phyloP scores from a whole-genome alignment of 2,888 invertebrate genomes.

The Augiades crinisus region DNA sequence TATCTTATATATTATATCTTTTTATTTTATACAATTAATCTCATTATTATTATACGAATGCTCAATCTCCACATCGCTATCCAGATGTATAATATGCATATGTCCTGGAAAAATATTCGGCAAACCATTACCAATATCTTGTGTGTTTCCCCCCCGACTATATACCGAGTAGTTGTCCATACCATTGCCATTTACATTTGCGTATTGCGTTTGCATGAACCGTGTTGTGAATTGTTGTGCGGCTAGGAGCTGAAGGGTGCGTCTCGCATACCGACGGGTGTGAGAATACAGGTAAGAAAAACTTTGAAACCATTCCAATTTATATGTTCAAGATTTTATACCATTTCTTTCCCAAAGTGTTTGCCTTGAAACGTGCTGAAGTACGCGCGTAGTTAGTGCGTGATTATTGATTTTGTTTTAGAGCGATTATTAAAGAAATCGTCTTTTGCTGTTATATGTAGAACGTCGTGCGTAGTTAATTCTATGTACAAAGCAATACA shows the following conservation, averaged over 20 bases:
- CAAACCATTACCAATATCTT: slow-evolving; percentile 40
- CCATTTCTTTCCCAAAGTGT: background rate
- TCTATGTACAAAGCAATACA: too few relatives aligned
- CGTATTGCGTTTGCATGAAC: slow-evolving; percentile 73
- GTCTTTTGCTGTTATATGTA: too few relatives aligned
- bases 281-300: slow-evolving; percentile 92
- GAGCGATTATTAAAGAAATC: too few relatives aligned
- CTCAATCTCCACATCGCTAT: too few relatives aligned
- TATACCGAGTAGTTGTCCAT: slow-evolving; percentile 40
- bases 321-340: background rate
- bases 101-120: slow-evolving; percentile 41
- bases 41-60: too few relatives aligned
- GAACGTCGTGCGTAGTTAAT: too few relatives aligned
- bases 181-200: slow-evolving; percentile 27
- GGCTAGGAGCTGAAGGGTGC: slow-evolving; percentile 93
- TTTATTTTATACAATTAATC: too few relatives aligned
- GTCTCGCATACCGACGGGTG: slow-evolving; percentile 96
- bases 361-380: too few relatives aligned
- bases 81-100: too few relatives aligned
- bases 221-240: slow-evolving; percentile 83
- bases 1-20: too few relatives aligned
- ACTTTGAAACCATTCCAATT: slow-evolving; percentile 38
- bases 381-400: background rate
- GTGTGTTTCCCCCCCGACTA: slow-evolving; percentile 32
- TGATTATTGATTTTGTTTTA: background rate